Evolutionary conservation across 2,113 vertebrate species (phyloP).

Genomic region (Heterochromis multidens): DNA sequence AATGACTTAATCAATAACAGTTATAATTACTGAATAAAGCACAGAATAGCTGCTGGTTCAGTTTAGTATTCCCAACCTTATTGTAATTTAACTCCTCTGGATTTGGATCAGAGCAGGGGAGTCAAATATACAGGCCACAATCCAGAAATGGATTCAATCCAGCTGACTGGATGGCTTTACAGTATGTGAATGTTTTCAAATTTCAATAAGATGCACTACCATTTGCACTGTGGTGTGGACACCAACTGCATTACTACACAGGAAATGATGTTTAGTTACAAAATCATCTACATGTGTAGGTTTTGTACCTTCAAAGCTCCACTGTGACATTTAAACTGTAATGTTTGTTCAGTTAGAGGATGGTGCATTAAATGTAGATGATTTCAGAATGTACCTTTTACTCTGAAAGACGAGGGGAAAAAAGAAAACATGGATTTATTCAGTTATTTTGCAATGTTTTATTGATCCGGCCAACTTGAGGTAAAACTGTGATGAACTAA

Average conservation of each 20-base stretch:
- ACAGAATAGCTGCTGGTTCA: not conserved
- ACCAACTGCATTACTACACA: not conserved
- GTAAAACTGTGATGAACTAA: no score
- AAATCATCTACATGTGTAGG: not conserved
- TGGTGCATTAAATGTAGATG: not conserved
- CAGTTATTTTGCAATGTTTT: no score
- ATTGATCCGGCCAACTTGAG: no score
- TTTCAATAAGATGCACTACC: not conserved
- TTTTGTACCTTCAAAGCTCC: not conserved
- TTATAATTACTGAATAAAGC: not conserved
- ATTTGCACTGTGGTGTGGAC: not conserved
- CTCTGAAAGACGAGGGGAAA: no score
- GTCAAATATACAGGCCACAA: not conserved
- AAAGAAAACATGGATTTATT: no score
- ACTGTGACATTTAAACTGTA: not conserved
- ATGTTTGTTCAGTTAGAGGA: not conserved
- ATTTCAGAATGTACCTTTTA: not conserved
- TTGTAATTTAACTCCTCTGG: not conserved
- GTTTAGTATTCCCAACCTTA: no score
- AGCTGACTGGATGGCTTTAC: not conserved
- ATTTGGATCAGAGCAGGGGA: not conserved
- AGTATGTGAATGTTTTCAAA: not conserved
- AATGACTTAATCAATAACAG: not conserved
- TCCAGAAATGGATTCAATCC: not conserved
- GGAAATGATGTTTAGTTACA: not conserved